phyloP scores from a whole-genome alignment of 2,888 invertebrate genomes.

The Lacanobia oleracea region DNA sequence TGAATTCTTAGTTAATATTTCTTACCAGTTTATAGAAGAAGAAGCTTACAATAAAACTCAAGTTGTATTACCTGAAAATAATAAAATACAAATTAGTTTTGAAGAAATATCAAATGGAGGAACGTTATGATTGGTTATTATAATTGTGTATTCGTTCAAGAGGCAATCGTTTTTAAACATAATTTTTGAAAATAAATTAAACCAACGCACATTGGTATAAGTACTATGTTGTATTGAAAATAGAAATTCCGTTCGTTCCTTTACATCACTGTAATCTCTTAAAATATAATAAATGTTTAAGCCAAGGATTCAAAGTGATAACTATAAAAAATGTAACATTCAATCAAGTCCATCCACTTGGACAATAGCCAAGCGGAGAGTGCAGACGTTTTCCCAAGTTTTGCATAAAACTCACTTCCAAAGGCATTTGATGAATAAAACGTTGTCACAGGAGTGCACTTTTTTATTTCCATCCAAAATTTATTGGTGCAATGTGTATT shows the following conservation, averaged over 20 bases:
- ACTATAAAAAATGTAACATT: conserved; percentile 56
- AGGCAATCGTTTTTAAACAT: not conserved
- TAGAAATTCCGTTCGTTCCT: not conserved
- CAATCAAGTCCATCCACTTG: conserved; percentile 72
- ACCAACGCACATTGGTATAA: not conserved
- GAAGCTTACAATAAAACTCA: not conserved
- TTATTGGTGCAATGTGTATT: conserved; percentile 80
- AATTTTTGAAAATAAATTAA: not conserved
- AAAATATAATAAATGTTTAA: conserved; percentile 17
- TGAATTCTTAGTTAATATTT: not conserved
- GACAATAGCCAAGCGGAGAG: conserved; percentile 76
- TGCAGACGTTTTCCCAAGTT: conserved; percentile 81
- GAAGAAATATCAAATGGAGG: not conserved
- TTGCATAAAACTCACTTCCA: conserved; percentile 79
- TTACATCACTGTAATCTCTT: not conserved
- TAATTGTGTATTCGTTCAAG: not conserved
- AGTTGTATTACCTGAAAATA: conserved; percentile 54
- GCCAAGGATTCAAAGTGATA: conserved; percentile 35
- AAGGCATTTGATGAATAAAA: conserved; percentile 81
- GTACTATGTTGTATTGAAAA: not conserved
- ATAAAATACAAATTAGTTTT: conserved; percentile 16
- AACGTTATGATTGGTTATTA: not conserved
- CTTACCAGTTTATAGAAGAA: conserved; percentile 30
- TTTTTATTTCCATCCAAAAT: conserved; percentile 74
- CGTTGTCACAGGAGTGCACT: conserved; percentile 70